These are phyloP conservation scores for Antigone vipio DNA, from an alignment of 2,113 vertebrate species.

Conservation along the genomic window DNA sequence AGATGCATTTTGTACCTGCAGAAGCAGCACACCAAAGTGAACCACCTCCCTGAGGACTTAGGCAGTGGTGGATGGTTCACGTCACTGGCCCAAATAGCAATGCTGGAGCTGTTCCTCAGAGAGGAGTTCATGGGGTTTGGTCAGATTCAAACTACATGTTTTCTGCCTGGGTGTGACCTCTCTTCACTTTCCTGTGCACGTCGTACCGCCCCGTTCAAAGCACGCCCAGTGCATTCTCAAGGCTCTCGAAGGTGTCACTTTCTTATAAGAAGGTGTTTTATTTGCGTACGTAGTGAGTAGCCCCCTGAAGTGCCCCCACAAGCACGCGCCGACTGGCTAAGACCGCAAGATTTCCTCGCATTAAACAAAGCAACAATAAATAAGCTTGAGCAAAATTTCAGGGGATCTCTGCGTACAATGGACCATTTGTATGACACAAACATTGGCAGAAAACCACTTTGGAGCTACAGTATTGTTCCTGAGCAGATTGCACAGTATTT, in stretches of 20 bases:
- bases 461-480: slow-evolving; percentile 1
- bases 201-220: neutral
- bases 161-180: neutral
- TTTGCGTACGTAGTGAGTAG: neutral
- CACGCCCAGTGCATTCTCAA: neutral
- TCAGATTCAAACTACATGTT: neutral
- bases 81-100: neutral
- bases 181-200: rapidly evolving
- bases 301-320: neutral
- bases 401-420: neutral
- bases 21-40: neutral
- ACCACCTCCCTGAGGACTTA: neutral
- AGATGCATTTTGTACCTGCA: neutral
- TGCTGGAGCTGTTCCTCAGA: neutral
- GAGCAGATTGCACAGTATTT: neutral
- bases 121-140: neutral
- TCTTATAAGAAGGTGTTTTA: neutral
- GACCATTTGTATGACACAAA: neutral
- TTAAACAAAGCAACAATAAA: slow-evolving; percentile 32
- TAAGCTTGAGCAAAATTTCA: slow-evolving; percentile 14
- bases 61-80: neutral
- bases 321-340: neutral
- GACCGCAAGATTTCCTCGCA: neutral
- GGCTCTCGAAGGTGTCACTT: neutral
- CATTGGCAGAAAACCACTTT: neutral